Conservation (phyloP, 2,888 invertebrate species). For the Nemurella pictetii region DNA sequence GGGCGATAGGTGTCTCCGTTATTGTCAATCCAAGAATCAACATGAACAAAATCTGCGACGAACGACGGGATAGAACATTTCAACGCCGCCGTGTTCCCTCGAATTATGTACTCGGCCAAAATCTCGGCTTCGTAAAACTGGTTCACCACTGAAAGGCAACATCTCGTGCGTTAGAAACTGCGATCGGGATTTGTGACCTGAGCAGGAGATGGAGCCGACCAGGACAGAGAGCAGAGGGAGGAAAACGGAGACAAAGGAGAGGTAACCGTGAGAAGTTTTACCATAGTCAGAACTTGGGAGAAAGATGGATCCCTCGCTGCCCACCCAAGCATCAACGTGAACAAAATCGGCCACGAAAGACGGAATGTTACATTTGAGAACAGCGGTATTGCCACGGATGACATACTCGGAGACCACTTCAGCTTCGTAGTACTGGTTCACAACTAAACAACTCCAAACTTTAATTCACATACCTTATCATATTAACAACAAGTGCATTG, state of each 20-base stretch:
- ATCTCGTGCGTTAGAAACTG: neutral
- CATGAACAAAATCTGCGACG: conserved; percentile 72
- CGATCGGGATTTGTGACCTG: neutral
- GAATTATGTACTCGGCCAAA: conserved; percentile 72
- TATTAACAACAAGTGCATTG: neutral
- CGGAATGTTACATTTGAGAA: conserved; percentile 86
- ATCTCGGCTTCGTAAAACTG: conserved; percentile 74
- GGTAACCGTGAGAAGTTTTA: conserved; percentile 51
- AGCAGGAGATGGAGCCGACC: neutral
- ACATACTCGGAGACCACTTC: conserved; percentile 90
- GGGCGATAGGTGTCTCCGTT: conserved; percentile 38
- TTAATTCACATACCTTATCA: neutral
- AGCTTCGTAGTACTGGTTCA: conserved; percentile 85
- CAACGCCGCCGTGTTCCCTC: conserved; percentile 70
- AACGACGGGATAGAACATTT: conserved; percentile 76
- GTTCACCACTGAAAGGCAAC: conserved; percentile 64
- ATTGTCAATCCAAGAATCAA: conserved; percentile 67
- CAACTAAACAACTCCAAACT: conserved; percentile 61
- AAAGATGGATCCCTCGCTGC: conserved; percentile 68
- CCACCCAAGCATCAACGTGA: conserved; percentile 79
- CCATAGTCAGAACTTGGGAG: conserved; percentile 73
- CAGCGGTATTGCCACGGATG: conserved; percentile 83
- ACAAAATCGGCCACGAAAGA: conserved; percentile 91
- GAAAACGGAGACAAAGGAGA: neutral
- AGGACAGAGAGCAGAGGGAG: conserved; percentile 8